Conservation (phyloP, 2,888 invertebrate genomes). For the Hybos culiciformis region DNA sequence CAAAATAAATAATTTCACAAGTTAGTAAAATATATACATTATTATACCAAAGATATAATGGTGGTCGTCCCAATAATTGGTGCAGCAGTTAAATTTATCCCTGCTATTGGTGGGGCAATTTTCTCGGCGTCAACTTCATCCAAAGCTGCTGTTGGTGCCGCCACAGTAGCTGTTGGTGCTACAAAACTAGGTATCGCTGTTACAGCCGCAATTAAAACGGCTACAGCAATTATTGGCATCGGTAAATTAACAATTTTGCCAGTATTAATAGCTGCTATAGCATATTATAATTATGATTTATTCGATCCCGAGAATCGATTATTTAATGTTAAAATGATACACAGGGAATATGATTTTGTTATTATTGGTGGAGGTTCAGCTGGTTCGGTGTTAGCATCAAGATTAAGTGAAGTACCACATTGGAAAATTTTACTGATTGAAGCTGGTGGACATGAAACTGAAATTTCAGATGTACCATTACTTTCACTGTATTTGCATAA, state of each 20-base stretch:
- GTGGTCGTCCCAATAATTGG: slow-evolving; percentile 21
- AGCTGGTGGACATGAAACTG: slow-evolving; percentile 78
- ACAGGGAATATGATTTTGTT: slow-evolving; percentile 66
- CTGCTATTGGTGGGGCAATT: slow-evolving; percentile 27
- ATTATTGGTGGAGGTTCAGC: slow-evolving; percentile 75
- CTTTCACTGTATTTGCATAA: slow-evolving; percentile 79
- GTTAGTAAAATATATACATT: no score
- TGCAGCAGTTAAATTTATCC: slow-evolving; percentile 23
- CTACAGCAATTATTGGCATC: slow-evolving; percentile 53
- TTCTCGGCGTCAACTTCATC: slow-evolving; percentile 32
- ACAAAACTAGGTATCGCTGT: slow-evolving; percentile 33
- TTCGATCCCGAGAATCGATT: slow-evolving; percentile 75
- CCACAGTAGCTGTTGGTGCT: slow-evolving; percentile 35
- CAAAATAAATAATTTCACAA: no score
- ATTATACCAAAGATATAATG: no score
- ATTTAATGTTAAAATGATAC: slow-evolving; percentile 49
- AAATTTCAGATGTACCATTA: slow-evolving; percentile 73
- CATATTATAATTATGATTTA: slow-evolving; percentile 72
- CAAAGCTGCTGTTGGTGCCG: slow-evolving; percentile 25
- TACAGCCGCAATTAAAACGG: slow-evolving; percentile 54
- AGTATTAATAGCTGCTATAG: slow-evolving; percentile 57
- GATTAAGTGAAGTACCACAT: slow-evolving; percentile 59
- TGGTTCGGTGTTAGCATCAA: slow-evolving; percentile 68
- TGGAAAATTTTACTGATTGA: slow-evolving; percentile 72
- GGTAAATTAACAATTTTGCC: slow-evolving; percentile 63